A percentile compares a stretch with the other conserved stretches of the same genome.
Evolutionary conservation across 1,140 invertebrate species (phyloP).

Genomic region (Drosophila tsacasi): DNA sequence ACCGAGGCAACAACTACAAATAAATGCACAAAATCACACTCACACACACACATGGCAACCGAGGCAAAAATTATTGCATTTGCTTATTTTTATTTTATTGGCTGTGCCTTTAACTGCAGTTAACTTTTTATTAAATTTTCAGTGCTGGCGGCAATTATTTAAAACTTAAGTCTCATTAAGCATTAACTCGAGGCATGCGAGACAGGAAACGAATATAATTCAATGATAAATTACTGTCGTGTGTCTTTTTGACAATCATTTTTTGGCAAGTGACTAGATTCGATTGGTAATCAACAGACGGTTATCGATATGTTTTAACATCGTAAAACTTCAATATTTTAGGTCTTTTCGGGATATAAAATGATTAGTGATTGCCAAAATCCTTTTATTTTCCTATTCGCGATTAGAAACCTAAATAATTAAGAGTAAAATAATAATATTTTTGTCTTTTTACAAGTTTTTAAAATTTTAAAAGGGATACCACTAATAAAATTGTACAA

Average conservation of each 20-base stretch:
- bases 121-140: conserved; percentile 22
- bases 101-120: conserved; percentile 18
- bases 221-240: neutral
- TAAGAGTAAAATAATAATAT: too few relatives aligned
- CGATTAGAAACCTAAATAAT: too few relatives aligned
- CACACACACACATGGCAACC: neutral
- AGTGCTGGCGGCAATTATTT: conserved; percentile 29
- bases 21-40: conserved; percentile 6
- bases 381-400: too few relatives aligned
- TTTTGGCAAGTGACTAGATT: neutral
- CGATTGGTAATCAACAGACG: neutral
- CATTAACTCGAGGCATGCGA: conserved; percentile 8
- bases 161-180: conserved; percentile 33
- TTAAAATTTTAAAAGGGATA: too few relatives aligned
- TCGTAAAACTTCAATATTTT: neutral
- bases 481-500: too few relatives aligned
- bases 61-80: conserved; percentile 31
- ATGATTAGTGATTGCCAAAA: too few relatives aligned
- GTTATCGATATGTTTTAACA: neutral
- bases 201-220: conserved; percentile 24
- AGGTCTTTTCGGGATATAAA: too few relatives aligned
- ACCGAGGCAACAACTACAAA: conserved; percentile 20
- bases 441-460: too few relatives aligned
- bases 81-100: conserved; percentile 22
- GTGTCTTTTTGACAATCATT: neutral